Base-by-base conservation (phyloP, 2,888 invertebrate genomes). In the Drosophila mercatorum region DNA sequence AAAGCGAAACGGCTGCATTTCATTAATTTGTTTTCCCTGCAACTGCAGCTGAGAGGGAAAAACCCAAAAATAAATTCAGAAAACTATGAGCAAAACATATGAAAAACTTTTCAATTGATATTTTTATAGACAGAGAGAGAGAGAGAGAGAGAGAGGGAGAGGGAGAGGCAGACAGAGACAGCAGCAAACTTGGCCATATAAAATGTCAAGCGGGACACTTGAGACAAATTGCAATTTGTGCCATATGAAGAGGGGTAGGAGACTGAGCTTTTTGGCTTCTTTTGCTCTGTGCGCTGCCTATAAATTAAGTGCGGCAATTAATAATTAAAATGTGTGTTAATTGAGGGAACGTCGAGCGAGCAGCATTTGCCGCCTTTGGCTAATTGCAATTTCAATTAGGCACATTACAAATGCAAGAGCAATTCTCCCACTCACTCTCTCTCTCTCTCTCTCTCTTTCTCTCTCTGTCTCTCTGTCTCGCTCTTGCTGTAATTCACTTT, bases 271-370 rank as follows among this genome's bases (percentile, higher is more conserved):
- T 28, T 38, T 36, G 63, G 12, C 34, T 47, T 52, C 34, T 57
- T 38, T 56, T 43, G 31, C 38, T 68, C 57, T 26, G 51, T 52
- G 65, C 49, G 79, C 53, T 47, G 88, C 75, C 83, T 76, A 88
- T 88, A 89, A 78, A 85, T 89, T 85, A 88, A 88, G 85, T 89
- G 83, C 76, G 59, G 72, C 90, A 86, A 89, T 86, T 89, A 86
- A 86, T 86, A 88, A 86, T 89, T 89, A 67, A 86, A 89, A 76
- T 81, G 85, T 80, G 88, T 89, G 89, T 84, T 89, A 85, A 84
- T 89, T 89, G 88, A 82, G 55, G 55, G 55, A 64, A 72, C 41
- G 64, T 57, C 31, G 31, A 56, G 46, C 40, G 51, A 57, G 41
- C 52, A 49, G 44, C 59, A 66, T 61, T 62, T 26, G 52, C 58